Evolutionary conservation across 2,888 invertebrate genomes (phyloP).

Genomic region (Buathra laborator): DNA sequence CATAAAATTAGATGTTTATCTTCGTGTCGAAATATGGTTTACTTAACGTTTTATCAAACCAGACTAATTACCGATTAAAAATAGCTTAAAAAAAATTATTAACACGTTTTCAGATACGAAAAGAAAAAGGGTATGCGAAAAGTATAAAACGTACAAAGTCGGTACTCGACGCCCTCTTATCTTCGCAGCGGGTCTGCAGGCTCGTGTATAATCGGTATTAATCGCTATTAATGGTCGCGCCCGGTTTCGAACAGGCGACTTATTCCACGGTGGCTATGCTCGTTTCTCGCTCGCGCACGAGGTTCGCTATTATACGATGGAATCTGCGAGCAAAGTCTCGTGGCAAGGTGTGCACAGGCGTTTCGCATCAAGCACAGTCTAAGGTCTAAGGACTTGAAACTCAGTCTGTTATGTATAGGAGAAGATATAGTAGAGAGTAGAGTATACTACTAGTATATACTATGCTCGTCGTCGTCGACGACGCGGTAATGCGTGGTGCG

Average conservation of each 20-base stretch:
- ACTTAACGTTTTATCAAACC: neutral
- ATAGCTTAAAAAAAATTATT: neutral
- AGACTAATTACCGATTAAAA: neutral
- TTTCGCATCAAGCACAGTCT: slow-evolving; percentile 20
- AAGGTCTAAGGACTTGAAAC: slow-evolving; percentile 39
- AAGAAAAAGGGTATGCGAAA: neutral
- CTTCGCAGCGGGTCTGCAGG: neutral
- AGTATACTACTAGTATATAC: neutral
- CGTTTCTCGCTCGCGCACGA: neutral
- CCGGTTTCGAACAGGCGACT: slow-evolving; percentile 23
- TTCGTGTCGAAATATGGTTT: neutral
- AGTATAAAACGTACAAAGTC: neutral
- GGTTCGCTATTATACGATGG: slow-evolving; percentile 53
- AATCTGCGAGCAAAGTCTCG: slow-evolving; percentile 50
- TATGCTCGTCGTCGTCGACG: slow-evolving; percentile 14
- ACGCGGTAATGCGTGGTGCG: slow-evolving; percentile 43
- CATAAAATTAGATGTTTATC: neutral
- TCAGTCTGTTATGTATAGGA: slow-evolving; percentile 17
- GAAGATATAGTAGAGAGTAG: neutral
- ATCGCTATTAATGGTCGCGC: slow-evolving; percentile 54
- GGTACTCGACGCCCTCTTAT: slow-evolving; percentile 40
- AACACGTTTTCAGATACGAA: neutral
- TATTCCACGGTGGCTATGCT: slow-evolving; percentile 20
- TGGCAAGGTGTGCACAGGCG: slow-evolving; percentile 22
- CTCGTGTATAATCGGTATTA: slow-evolving; percentile 40